These are phyloP conservation scores for Pteronura brasiliensis DNA, from an alignment of 2,113 vertebrate genomes.

Conservation along the genomic window DNA sequence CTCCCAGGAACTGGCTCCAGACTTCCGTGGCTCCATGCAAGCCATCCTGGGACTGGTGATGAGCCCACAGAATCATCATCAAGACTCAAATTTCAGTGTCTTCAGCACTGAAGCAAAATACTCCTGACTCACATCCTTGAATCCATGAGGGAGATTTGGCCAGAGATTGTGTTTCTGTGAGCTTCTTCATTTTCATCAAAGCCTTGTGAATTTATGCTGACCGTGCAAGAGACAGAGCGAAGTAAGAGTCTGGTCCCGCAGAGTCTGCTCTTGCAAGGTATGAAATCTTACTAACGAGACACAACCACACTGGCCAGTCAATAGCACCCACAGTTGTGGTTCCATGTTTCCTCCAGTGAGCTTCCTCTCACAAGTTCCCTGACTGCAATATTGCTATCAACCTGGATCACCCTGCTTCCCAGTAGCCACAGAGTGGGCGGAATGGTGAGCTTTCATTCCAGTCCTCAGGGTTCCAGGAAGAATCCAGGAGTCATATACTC, in stretches of 20 bases:
- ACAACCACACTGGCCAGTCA: not conserved
- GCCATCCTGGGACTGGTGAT: not conserved
- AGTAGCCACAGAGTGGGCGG: not conserved
- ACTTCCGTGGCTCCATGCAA: not conserved
- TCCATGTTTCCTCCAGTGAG: not conserved
- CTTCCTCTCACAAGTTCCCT: not conserved
- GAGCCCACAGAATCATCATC: not conserved
- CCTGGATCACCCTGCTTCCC: not conserved
- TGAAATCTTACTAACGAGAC: not conserved
- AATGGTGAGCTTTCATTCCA: not conserved
- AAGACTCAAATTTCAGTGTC: not conserved
- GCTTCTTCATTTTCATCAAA: not conserved
- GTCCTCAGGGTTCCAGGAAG: not conserved
- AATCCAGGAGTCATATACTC: not conserved
- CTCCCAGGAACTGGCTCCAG: not conserved
- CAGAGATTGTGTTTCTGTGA: not conserved
- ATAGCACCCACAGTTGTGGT: not conserved
- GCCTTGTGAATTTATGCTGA: not conserved
- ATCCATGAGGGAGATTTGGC: not conserved
- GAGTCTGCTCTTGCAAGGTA: not conserved
- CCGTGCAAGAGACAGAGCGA: too few relatives aligned
- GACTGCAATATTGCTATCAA: not conserved
- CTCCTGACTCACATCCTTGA: not conserved
- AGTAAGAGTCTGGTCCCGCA: not conserved
- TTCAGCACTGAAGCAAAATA: not conserved